Base-by-base conservation (phyloP, 2,113 vertebrate genomes). In the Parotia lawesii region DNA sequence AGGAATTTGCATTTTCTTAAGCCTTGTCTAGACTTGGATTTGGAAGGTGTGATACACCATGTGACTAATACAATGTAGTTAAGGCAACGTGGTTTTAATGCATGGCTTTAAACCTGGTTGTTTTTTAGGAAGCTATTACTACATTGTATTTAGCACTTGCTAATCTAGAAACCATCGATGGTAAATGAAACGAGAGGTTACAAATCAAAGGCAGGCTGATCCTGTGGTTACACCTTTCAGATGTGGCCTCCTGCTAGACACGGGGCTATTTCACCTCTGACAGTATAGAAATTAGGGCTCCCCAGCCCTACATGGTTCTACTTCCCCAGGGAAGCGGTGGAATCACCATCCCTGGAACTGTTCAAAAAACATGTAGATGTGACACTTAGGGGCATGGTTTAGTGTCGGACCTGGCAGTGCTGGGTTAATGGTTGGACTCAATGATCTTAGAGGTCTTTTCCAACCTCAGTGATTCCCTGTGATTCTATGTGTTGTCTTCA, bases 21-120 rank as follows among this genome's bases (percentile, higher is more conserved):
- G 62, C 45, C 74, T 89, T 81, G 66, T 72, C 73, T 90, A 84
- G 73, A 74, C 70, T 90, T 61, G 76, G 90, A 90, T 94, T 90
- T 75, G 84, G 95, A 84, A 89, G 84, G 37, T 85, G 42, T 54
- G 53, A 72, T 29, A 27, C 11, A 67, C 50, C 15, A 14, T 27
- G 40, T 81, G 77, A 90, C 17, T 31, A 51, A 38, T 4, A 7
- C 13, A n/a, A 15, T 1, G 14, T 24, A 42, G 40, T 69, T 74
- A 85, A 86, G 47, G 60, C n/a, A 60, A 10, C 10, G 28, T 24
- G 57, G 44, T 42, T 89, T 91, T 72, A 71, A 66, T 4, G 47
- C 28, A 38, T 1, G 8, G 67, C 44, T 90, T 86, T 86, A 75
- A 61, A 65, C 19, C 24, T 18, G 23, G 17, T 27, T 57, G 9